Percentiles rank a stretch among this genome's conserved stretches.
phyloP scores from a whole-genome alignment of 2,888 invertebrate genomes.

The Protonemura montana region DNA sequence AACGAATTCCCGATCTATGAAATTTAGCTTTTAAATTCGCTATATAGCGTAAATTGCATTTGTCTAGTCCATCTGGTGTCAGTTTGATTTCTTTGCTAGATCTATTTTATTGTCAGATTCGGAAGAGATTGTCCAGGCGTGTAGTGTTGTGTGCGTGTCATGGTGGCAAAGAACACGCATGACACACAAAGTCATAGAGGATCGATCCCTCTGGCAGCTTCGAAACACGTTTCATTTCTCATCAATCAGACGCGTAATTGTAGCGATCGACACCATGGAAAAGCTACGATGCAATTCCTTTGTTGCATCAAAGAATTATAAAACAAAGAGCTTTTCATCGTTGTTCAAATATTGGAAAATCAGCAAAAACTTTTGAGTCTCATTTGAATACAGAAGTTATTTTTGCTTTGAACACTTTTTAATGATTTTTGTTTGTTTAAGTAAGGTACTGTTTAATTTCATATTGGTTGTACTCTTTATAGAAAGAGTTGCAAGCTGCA shows the following conservation, averaged over 20 bases:
- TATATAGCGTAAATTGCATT: not conserved
- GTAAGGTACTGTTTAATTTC: not conserved
- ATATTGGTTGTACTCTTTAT: no score
- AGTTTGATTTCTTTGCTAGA: not conserved
- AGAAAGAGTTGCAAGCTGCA: no score
- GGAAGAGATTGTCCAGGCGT: not conserved
- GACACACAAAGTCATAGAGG: not conserved
- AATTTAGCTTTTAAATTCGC: not conserved
- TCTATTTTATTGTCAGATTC: not conserved
- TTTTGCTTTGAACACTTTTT: not conserved
- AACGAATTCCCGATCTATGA: not conserved
- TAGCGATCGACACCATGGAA: not conserved
- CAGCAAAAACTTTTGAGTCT: not conserved
- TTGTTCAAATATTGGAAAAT: conserved; percentile 12
- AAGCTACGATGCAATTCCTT: not conserved
- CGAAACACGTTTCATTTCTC: not conserved
- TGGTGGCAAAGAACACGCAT: not conserved
- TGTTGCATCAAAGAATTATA: not conserved
- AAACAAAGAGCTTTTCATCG: not conserved
- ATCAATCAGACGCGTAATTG: conserved; percentile 5
- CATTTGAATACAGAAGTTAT: not conserved
- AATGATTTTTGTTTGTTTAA: not conserved
- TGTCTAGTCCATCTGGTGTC: not conserved
- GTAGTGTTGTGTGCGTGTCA: not conserved
- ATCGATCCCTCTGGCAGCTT: not conserved